Evolutionary conservation across 2,888 invertebrate genomes (phyloP), one percentile per base, ranked within the genome.

Genomic region (Rhyacophila evoluta): DNA sequence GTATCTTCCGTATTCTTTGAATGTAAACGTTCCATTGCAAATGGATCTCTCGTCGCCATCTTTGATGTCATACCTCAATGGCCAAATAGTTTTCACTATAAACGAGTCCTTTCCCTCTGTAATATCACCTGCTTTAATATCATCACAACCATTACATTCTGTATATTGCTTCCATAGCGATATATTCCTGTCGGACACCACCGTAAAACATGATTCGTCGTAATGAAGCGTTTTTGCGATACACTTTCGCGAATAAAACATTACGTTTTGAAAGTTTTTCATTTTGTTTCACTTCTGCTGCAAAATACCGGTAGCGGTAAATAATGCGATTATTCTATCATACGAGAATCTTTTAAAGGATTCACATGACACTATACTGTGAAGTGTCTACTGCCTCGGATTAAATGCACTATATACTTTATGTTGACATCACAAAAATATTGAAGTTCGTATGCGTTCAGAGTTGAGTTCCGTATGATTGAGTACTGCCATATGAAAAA

Each of bases 131-230:
- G 33, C 73, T 38, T 79, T 77, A 8, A 55, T 25, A 25, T 75
- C 75, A 41, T 81, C 75, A 67, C 81, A 81, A 1, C 72, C 79
- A 80, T 89, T 87, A 76, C 90, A 90, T 83, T 89, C 89, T 37
- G 86, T 87, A 83, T 88, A 88, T 83, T 89, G 89, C 82, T 87
- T 88, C 87, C 85, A 87, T 83, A 89, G 87, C 72, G 81, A 84
- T 36, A 89, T 84, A 79, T 84, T 81, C 79, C 85, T 84, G 0
- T 85, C 83, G 6, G 88, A 85, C 39, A 85, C 81, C 73, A 90
- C 85, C 84, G 87, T 86, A 84, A 89, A 86, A 85, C 90, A 90
- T 75, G 90, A 89, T 84, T 89, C 86, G 82, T 90, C 90, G 80
- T 85, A 87, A 6, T 84, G 85, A 79, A 90, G 84, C 74, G 81